phyloP scores from a whole-genome alignment of 2,797 vertebrate genomes.

The Tenualosa ilisha region DNA sequence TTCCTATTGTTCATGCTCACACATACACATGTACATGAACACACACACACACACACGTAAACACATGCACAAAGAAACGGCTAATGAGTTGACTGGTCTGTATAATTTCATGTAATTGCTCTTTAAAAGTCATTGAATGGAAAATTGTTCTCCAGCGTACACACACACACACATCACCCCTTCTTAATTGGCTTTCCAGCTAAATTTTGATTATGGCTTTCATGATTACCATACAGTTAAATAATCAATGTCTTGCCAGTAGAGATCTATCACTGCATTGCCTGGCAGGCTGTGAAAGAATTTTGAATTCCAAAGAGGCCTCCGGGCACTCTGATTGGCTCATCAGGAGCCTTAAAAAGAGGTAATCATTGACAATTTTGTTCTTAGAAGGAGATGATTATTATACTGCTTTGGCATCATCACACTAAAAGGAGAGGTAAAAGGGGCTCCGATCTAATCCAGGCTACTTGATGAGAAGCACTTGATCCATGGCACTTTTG shows the following conservation, averaged over 20 bases:
- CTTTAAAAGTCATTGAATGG: slow-evolving; percentile 24
- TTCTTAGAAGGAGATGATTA: neutral
- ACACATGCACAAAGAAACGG: neutral
- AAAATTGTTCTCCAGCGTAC: neutral
- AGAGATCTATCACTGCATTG: slow-evolving; percentile 22
- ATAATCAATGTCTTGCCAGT: slow-evolving; percentile 39
- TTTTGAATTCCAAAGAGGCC: neutral
- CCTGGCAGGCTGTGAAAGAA: neutral
- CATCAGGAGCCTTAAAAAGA: slow-evolving; percentile 12
- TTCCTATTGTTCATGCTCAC: neutral
- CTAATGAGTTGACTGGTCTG: slow-evolving; percentile 25
- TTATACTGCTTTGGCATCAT: neutral
- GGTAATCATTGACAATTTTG: slow-evolving; percentile 27
- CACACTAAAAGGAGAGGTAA: neutral
- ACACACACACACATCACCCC: neutral
- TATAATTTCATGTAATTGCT: slow-evolving; percentile 43
- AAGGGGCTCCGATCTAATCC: neutral
- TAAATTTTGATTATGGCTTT: slow-evolving; percentile 35
- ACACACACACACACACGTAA: neutral
- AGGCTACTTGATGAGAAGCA: neutral
- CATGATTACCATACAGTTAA: slow-evolving; percentile 42
- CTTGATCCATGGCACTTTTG: neutral
- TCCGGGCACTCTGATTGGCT: neutral
- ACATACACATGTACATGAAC: neutral
- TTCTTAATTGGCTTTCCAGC: slow-evolving; percentile 39